These are phyloP conservation scores for Dryobota labecula DNA, from an alignment of 2,888 invertebrate species.

Conservation along the genomic window DNA sequence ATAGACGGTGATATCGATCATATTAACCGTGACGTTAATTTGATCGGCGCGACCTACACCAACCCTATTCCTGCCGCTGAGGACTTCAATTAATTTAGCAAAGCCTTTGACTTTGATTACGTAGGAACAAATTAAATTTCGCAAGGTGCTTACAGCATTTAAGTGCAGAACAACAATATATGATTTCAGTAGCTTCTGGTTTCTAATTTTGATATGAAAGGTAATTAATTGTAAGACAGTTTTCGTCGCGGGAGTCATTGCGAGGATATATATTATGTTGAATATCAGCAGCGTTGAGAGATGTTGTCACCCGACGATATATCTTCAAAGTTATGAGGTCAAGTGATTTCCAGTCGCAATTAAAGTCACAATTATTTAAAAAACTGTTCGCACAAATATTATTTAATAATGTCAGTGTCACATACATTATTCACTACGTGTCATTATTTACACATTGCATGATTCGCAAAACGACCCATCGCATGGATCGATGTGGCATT, in stretches of 20 bases:
- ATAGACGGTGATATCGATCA: slow-evolving; percentile 30
- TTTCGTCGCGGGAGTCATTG: neutral
- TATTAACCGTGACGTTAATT: slow-evolving; percentile 42
- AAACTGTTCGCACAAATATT: slow-evolving; percentile 63
- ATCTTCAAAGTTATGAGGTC: slow-evolving; percentile 65
- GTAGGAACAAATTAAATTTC: slow-evolving; percentile 36
- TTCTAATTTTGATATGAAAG: neutral
- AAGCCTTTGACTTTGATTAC: slow-evolving; percentile 35
- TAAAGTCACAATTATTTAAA: slow-evolving; percentile 60
- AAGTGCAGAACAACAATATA: neutral
- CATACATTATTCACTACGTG: slow-evolving; percentile 66
- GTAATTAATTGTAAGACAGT: neutral
- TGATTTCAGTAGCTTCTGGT: slow-evolving; percentile 5
- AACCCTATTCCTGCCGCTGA: slow-evolving; percentile 36
- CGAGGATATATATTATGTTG: slow-evolving; percentile 21
- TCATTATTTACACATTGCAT: slow-evolving; percentile 76
- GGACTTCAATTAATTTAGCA: slow-evolving; percentile 36
- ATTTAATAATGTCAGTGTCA: slow-evolving; percentile 62
- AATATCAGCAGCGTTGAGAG: slow-evolving; percentile 40
- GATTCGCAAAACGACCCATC: slow-evolving; percentile 72
- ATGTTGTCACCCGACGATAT: slow-evolving; percentile 54
- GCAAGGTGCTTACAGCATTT: slow-evolving; percentile 8
- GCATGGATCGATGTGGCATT: slow-evolving; percentile 77
- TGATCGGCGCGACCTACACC: slow-evolving; percentile 33
- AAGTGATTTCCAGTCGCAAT: slow-evolving; percentile 64